These are phyloP conservation scores for Heliconius congener DNA, from an alignment of 1,140 invertebrate species.

Conservation along the genomic window DNA sequence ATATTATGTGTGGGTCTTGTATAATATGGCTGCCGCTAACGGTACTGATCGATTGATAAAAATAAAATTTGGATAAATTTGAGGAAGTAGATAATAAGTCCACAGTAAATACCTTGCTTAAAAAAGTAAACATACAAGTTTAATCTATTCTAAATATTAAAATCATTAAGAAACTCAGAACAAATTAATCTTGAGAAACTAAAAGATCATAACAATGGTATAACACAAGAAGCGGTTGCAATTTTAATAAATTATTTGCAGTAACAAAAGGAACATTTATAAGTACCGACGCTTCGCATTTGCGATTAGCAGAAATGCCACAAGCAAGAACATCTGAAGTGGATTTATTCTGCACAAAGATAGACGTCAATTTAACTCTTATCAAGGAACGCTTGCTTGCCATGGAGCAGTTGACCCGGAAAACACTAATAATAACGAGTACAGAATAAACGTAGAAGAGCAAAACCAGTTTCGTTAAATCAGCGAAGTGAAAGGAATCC, in stretches of 20 bases:
- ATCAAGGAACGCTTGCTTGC: conserved; percentile 41
- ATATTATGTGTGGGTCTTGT: conserved; percentile 37
- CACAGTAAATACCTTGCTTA: not conserved
- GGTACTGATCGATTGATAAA: not conserved
- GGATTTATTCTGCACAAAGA: conserved; percentile 36
- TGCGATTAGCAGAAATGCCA: conserved; percentile 28
- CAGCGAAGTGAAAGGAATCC: conserved; percentile 62
- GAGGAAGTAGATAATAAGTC: too few relatives aligned
- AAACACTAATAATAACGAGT: conserved; percentile 56
- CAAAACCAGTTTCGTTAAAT: conserved; percentile 61
- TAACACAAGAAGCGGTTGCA: not conserved
- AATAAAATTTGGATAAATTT: too few relatives aligned
- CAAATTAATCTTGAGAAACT: not conserved
- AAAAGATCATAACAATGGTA: not conserved
- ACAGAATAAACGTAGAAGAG: conserved; percentile 50
- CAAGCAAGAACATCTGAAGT: conserved; percentile 31
- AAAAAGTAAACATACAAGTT: not conserved
- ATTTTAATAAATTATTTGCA: conserved; percentile 12
- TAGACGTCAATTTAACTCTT: conserved; percentile 46
- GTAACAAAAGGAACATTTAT: conserved; percentile 14
- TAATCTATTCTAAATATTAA: not conserved
- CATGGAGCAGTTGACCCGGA: conserved; percentile 48
- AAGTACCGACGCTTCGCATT: conserved; percentile 4
- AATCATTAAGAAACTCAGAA: not conserved
- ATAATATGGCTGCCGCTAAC: not conserved